phyloP scores from a whole-genome alignment of 2,113 vertebrate species.

The Gallinago media region DNA sequence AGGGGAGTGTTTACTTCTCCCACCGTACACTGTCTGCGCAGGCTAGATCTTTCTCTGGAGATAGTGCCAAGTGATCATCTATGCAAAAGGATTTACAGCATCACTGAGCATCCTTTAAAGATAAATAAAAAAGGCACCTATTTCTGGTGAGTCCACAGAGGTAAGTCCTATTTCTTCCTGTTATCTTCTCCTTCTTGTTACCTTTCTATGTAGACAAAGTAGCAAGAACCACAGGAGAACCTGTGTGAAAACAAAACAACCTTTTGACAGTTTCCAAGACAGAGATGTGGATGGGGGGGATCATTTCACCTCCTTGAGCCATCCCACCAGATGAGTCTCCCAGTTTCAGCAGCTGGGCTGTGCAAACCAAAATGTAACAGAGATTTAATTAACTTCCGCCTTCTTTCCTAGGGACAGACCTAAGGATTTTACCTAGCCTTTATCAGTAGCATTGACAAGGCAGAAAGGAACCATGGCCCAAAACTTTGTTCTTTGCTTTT shows the following conservation, averaged over 20 bases:
- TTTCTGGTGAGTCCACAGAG: neutral
- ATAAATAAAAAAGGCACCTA: neutral
- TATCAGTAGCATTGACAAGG: neutral
- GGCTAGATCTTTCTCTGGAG: neutral
- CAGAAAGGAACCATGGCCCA: accelerated
- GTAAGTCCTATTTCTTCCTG: neutral
- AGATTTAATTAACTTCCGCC: neutral
- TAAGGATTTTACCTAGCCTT: neutral
- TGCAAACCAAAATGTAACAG: neutral
- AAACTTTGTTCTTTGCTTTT: neutral
- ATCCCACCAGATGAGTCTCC: neutral
- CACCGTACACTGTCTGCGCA: neutral
- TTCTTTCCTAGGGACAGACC: neutral
- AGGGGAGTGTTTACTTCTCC: neutral
- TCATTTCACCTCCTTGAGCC: neutral
- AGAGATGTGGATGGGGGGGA: neutral
- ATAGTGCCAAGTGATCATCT: neutral
- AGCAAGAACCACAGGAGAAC: neutral
- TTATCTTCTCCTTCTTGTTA: neutral
- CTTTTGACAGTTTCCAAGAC: neutral
- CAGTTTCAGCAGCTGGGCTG: neutral
- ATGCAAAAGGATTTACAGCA: neutral
- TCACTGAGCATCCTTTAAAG: neutral
- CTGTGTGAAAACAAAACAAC: neutral
- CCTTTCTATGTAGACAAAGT: neutral